phyloP scores from a whole-genome alignment of 2,113 vertebrate species.

The Bungarus multicinctus region DNA sequence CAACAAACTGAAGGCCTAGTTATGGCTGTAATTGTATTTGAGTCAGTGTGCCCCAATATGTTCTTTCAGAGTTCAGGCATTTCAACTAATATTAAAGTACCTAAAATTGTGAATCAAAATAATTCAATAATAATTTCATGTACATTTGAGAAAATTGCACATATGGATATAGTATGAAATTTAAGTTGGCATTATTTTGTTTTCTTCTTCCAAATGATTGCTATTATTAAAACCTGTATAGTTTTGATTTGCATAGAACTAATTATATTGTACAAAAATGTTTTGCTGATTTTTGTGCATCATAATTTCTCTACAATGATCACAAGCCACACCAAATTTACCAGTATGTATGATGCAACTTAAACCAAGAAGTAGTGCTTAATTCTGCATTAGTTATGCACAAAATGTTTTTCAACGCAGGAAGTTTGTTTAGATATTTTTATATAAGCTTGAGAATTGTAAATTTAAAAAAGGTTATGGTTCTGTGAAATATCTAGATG shows the following conservation, averaged over 20 bases:
- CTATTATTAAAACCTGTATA: background rate
- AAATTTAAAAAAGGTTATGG: background rate
- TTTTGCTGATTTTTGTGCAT: background rate
- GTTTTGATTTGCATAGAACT: background rate
- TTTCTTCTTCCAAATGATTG: background rate
- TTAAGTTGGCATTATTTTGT: background rate
- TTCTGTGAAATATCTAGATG: constrained; percentile 29
- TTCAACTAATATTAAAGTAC: background rate
- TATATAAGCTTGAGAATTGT: background rate
- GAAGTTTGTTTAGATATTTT: background rate
- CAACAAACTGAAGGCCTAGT: background rate
- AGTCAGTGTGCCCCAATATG: background rate
- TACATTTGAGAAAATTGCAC: background rate
- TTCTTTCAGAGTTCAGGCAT: background rate
- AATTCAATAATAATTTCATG: constrained; percentile 22
- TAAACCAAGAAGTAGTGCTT: background rate
- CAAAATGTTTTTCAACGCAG: background rate
- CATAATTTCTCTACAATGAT: background rate
- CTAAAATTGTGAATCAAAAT: constrained; percentile 12
- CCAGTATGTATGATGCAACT: background rate
- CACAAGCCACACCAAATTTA: background rate
- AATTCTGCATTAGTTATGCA: background rate
- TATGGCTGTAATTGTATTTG: background rate
- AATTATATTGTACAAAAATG: background rate
- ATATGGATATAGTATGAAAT: constrained; percentile 25